Evolutionary conservation across 2,888 invertebrate species (phyloP), one percentile per base, ranked within the genome.

Genomic region (Torymus tubicola): DNA sequence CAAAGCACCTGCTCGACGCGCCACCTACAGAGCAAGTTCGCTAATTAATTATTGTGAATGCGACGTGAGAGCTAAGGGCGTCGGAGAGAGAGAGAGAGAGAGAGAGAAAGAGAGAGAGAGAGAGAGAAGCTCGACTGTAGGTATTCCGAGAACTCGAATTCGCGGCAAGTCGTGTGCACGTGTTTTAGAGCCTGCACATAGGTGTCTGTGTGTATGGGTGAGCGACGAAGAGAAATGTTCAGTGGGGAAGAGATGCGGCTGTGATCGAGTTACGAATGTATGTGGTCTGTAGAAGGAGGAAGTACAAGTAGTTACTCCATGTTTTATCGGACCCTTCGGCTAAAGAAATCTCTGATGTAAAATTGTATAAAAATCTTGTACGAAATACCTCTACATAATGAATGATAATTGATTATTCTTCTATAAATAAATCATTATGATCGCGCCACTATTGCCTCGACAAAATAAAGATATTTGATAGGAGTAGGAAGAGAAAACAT

Each of bases 21-120:
- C 42, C 60, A 80, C 31, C 60, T 64, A 12, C 31, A 21, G 42
- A 52, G 31, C 78, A 72, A 82, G 67, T 80, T 80, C 68, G 74
- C 78, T 82, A 82, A 82, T 82, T 82, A 82, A 78, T 82, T 82
- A 78, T 80, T 82, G 78, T 72, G 72, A 75, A 78, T 72, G 61
- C 75, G 72, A 18, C 11, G 16, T 16, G 3, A 53, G 13, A 68
- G 55, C 42, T 57, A 61, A 73, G 8, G 70, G 18, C 53, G 18
- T 63, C 24, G 8, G 31, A n/a, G n/a, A 12, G 31, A 0, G 24
- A 50, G 53, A 63, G 61, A 16, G 14, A 52, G 76, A 31, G 53
- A 16, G 31, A 18, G 18, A 16, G 52, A 3, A 18, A 18, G 52
- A 60, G 63, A 60, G 52, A 50, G 68, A 68, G 13, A 24, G 57